Conservation (phyloP, 2,797 vertebrate species). For the Leptodactylus fallax region DNA sequence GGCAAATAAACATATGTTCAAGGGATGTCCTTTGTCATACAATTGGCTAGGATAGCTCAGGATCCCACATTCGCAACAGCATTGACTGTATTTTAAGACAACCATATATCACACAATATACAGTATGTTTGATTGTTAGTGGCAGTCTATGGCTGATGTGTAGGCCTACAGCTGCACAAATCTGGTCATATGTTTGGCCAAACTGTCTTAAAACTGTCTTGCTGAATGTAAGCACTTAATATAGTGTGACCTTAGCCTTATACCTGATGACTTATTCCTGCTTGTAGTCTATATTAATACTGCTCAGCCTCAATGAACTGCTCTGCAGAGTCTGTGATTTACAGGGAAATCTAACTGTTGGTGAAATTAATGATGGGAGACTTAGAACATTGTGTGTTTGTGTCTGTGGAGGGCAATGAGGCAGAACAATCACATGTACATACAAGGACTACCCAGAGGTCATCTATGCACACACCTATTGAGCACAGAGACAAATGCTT, state of each 20-base stretch:
- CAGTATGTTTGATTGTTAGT: neutral
- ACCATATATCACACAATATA: neutral
- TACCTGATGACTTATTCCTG: too few species aligned
- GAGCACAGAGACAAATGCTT: conserved; percentile 30
- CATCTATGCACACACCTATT: conserved; percentile 43
- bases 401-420: conserved; percentile 51
- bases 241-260: too few species aligned
- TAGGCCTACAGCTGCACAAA: neutral
- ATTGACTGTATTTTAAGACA: neutral
- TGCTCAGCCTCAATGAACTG: neutral
- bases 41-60: neutral
- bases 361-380: conserved; percentile 58
- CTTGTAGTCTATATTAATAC: neutral
- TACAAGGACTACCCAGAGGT: conserved; percentile 55
- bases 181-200: neutral
- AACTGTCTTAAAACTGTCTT: too few species aligned
- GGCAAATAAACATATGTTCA: too few species aligned
- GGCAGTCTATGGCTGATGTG: neutral
- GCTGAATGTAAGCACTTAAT: too few species aligned
- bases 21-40: too few species aligned
- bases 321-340: neutral
- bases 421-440: conserved; percentile 53
- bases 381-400: conserved; percentile 60
- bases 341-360: conserved; percentile 33
- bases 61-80: neutral